phyloP scores from a whole-genome alignment of 2,888 invertebrate genomes.

The Balanococcus diminutus region DNA sequence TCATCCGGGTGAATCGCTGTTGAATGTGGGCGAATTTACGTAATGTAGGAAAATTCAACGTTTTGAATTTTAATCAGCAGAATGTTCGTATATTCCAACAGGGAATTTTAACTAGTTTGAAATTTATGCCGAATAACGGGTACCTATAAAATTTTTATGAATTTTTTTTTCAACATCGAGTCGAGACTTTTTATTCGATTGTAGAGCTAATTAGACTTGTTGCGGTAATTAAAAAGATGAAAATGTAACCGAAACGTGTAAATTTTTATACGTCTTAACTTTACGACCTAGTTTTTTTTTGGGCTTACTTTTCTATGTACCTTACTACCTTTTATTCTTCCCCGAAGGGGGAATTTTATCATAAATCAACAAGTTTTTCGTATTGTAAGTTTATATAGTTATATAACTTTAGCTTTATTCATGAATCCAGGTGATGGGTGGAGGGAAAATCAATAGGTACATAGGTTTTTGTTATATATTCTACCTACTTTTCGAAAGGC shows the following conservation, averaged over 20 bases:
- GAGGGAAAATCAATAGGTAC: neutral
- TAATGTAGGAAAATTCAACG: neutral
- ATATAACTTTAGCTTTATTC: neutral
- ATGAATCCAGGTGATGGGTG: neutral
- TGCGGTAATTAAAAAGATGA: neutral
- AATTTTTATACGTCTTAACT: neutral
- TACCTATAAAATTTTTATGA: neutral
- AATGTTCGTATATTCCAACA: neutral
- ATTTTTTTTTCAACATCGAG: neutral
- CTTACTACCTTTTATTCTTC: neutral
- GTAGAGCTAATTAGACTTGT: neutral
- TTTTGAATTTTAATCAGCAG: neutral
- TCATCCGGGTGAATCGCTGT: neutral
- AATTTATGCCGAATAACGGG: neutral
- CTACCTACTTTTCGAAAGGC: neutral
- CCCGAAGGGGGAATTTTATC: neutral
- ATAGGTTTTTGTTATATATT: neutral
- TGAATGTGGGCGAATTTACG: slow-evolving; percentile 9
- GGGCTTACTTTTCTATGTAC: neutral
- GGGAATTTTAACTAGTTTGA: neutral
- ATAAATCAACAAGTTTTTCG: slow-evolving; percentile 19
- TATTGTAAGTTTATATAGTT: neutral
- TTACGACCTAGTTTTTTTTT: neutral
- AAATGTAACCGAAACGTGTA: neutral
- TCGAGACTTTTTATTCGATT: neutral